Percentiles rank a stretch among this genome's conserved stretches.
Evolutionary conservation across 2,797 vertebrate genomes (phyloP).

Genomic region (Xenops minutus): DNA sequence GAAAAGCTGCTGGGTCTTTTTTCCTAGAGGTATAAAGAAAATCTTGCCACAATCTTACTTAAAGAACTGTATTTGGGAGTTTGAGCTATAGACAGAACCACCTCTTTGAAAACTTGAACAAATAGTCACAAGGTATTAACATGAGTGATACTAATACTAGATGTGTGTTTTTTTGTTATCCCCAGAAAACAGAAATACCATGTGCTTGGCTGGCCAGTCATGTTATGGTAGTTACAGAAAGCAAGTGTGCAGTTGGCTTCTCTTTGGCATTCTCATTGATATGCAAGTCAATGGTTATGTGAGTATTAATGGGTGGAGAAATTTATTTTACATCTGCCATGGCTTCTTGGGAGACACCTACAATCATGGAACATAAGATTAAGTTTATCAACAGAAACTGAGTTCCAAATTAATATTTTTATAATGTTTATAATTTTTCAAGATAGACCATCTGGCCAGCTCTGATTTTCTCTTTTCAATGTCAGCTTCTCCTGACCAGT

Average conservation of each 20-base stretch:
- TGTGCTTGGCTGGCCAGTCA: background rate
- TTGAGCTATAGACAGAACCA: background rate
- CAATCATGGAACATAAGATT: background rate
- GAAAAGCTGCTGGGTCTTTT: background rate
- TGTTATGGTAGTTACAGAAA: background rate
- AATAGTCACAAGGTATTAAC: background rate
- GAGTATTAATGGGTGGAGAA: background rate
- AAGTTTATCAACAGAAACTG: background rate
- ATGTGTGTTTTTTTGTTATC: accelerated
- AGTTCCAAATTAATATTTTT: background rate
- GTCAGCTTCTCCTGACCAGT: background rate
- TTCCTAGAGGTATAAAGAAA: background rate
- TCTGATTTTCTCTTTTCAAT: background rate
- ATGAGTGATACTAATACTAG: background rate
- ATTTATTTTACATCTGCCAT: background rate
- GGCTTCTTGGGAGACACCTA: background rate
- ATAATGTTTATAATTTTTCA: background rate
- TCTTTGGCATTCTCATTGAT: background rate
- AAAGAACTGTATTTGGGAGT: background rate
- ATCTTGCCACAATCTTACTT: background rate
- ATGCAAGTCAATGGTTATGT: accelerated
- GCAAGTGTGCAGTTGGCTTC: background rate
- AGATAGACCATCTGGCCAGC: background rate
- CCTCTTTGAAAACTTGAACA: background rate
- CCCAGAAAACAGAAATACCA: background rate